phyloP scores from a whole-genome alignment of 2,797 vertebrate species.

The Aplochiton taeniatus region DNA sequence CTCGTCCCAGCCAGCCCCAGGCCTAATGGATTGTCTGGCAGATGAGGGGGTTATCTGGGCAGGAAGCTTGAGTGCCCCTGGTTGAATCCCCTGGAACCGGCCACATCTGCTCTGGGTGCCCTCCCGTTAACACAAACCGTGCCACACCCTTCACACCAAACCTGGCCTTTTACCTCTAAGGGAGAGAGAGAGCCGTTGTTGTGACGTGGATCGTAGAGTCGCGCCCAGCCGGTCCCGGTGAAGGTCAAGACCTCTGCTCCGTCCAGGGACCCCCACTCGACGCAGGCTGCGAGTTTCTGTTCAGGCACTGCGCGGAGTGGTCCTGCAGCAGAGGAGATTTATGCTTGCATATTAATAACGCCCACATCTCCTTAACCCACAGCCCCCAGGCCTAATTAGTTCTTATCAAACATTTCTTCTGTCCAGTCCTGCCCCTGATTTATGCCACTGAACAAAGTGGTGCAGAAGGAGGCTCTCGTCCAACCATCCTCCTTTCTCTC shows the following conservation, averaged over 20 bases:
- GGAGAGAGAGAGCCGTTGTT: neutral
- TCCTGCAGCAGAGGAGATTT: slow-evolving; percentile 41
- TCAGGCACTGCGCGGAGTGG: neutral
- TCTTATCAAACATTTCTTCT: slow-evolving; percentile 50
- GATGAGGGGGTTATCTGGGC: slow-evolving; percentile 68
- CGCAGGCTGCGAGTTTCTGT: neutral
- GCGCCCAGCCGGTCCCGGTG: no score
- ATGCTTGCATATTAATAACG: slow-evolving; percentile 58
- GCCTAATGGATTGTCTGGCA: slow-evolving; percentile 71
- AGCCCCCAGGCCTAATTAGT: slow-evolving; percentile 50
- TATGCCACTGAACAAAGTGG: slow-evolving; percentile 28
- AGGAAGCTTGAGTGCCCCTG: slow-evolving; percentile 66
- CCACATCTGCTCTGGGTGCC: slow-evolving; percentile 50
- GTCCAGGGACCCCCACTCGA: neutral
- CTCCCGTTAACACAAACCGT: slow-evolving; percentile 53
- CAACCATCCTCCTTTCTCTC: neutral
- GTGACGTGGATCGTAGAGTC: no score
- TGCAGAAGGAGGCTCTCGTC: neutral
- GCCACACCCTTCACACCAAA: slow-evolving; percentile 12
- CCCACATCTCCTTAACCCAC: slow-evolving; percentile 54
- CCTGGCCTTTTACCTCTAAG: neutral
- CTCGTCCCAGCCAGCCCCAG: slow-evolving; percentile 57
- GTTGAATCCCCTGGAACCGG: slow-evolving; percentile 61
- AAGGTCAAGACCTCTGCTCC: no score
- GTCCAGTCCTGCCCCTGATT: slow-evolving; percentile 40